Base-by-base conservation (phyloP, 2,888 invertebrate genomes). In the Sarcophaga caerulescens region DNA sequence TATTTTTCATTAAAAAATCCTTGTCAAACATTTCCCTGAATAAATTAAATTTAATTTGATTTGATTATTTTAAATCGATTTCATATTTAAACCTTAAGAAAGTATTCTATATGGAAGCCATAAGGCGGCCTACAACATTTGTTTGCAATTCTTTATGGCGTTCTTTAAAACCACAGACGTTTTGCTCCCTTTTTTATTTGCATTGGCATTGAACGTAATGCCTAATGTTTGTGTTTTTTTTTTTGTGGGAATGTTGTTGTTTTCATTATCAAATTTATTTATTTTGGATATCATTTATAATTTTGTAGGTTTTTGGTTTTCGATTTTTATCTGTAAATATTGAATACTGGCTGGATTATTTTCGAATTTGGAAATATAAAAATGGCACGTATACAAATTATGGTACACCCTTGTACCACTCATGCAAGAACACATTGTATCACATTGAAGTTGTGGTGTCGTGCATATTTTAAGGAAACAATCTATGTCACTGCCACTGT, bases 381-480 rank as follows among this genome's bases (percentile, higher is more conserved):
- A 74, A 62, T 74, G 52, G 47, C 81, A 81, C 74, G 74, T 81
- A 81, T 35, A 21, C n/a, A 62, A 52, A 17, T 14, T 47, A 47
- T 47, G 4, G 47, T 14, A 35, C 6, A 35, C 25, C 8, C 8
- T 52, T 45, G 19, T 66, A 3, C 8, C 21, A 1, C 17, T 52
- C 5, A 52, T 52, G 10, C 19, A 73, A 47, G 35, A 66, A 60
- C 68, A 74, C 17, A 17, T 52, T 74, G 47, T 45, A 44, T 23
- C 17, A 4, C 14, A 52, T 52, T 52, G 19, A 14, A 25, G 65
- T 73, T 73, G 23, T 19, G 21, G 25, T 66, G 23, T 35, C 47
- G 47, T 35, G 14, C 8, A 60, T 10, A 71, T 59, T 59, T 66
- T 11, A 45, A 1, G 2, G 45, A 11, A 12, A 47, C 8, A 47